These are phyloP conservation scores for Otis tarda DNA, from an alignment of 2,113 vertebrate genomes.

Conservation along the genomic window DNA sequence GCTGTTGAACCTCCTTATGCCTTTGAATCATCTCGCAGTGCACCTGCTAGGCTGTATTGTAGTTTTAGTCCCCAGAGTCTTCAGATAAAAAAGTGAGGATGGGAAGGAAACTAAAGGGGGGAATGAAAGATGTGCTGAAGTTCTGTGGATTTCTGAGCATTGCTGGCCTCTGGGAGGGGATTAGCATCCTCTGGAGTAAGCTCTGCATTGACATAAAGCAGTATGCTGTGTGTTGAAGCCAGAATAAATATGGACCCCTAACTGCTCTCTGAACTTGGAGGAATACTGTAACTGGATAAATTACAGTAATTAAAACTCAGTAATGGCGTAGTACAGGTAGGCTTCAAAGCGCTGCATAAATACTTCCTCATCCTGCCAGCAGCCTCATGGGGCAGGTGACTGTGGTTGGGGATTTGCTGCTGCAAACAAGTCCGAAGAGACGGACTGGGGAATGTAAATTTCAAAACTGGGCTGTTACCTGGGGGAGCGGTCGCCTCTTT, in stretches of 20 bases:
- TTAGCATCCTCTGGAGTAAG: constrained; percentile 34
- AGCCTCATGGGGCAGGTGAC: constrained; percentile 18
- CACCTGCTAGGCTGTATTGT: neutral
- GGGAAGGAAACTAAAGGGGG: neutral
- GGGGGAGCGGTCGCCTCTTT: neutral
- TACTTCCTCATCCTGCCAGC: neutral
- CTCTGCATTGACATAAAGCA: neutral
- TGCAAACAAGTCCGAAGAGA: neutral
- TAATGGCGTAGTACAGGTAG: neutral
- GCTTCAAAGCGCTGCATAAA: constrained; percentile 32
- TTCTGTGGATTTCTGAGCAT: constrained; percentile 19
- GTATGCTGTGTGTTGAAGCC: neutral
- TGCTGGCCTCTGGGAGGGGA: neutral
- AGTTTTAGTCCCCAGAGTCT: neutral
- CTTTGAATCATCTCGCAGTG: neutral
- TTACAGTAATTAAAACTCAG: constrained; percentile 11
- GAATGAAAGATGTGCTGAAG: constrained; percentile 4
- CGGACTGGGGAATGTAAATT: neutral
- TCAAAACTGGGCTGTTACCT: neutral
- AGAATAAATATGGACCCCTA: neutral
- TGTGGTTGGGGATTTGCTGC: neutral
- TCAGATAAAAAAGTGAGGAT: neutral
- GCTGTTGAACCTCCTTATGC: neutral
- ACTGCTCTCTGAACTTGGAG: neutral
- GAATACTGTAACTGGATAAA: neutral